Base-by-base conservation (phyloP, 2,888 invertebrate species). In the Mythimna loreyi region DNA sequence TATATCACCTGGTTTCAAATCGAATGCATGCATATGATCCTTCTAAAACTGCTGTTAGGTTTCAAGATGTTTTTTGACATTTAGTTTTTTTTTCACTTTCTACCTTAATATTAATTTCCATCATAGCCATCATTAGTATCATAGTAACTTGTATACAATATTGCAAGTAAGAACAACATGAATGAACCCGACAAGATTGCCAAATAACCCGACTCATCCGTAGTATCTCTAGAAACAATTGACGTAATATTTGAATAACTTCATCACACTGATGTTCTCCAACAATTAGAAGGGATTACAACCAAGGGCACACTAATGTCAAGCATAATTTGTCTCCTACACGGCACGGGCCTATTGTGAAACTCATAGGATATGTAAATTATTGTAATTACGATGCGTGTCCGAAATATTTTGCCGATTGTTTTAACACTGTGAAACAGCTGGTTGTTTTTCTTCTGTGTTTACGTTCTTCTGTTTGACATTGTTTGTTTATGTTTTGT, bases 291-390 rank as follows among this genome's bases (percentile, higher is more conserved):
- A 82, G 84, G 82, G 84, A 71, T 43, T 45, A 45, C 43, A 47
- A 9, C 28, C 79, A 84, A 75, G 77, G 75, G 68, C 80, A 71
- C 25, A 53, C 55, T 90, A 90, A 92, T 89, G 87, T 88, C 86
- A 86, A 82, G 86, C 84, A 91, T 91, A 91, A 90, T 90, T 88
- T 87, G 85, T 92, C 93, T 91, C 94, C 94, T 93, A 94, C 93
- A 93, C 93, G 85, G 73, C 73, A 86, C 86, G 87, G 81, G 84
- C 83, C 87, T 81, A 90, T 92, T 92, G 87, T 86, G 90, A 85
- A 78, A 83, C 65, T 72, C 73, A 78, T 84, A 81, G 79, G 79
- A 83, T 87, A 87, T 89, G 86, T 86, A 87, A 89, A 90, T 89
- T 25, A 89, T 89, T 77, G 83, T 85, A 87, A 87, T 90, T 88